phyloP scores from a whole-genome alignment of 2,888 invertebrate species.

The Ophraella communa region DNA sequence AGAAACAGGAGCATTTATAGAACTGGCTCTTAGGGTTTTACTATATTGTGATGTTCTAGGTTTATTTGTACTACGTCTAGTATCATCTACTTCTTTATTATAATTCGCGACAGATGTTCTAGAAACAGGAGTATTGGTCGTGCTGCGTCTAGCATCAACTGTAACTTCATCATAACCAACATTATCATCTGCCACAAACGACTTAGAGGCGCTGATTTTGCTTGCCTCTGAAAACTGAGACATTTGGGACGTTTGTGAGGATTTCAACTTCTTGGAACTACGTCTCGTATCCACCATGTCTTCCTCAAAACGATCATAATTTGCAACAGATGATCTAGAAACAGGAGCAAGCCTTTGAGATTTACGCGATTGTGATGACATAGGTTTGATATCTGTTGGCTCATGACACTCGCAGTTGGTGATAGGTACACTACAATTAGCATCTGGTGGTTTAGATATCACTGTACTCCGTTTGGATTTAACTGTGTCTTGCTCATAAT shows the following conservation, averaged over 20 bases:
- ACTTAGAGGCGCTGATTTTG: not conserved
- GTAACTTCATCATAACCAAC: not conserved
- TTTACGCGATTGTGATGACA: too few relatives aligned
- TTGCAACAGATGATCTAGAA: too few relatives aligned
- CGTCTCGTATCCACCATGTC: not conserved
- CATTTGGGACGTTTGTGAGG: not conserved
- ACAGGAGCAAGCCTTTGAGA: too few relatives aligned
- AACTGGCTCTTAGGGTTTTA: too few relatives aligned
- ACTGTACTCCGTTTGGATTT: not conserved
- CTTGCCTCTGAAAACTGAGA: not conserved
- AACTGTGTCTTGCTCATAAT: too few relatives aligned
- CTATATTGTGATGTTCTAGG: too few relatives aligned
- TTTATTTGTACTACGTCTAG: not conserved
- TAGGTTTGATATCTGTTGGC: too few relatives aligned
- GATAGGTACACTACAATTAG: not conserved
- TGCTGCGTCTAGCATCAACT: not conserved
- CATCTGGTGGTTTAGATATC: not conserved
- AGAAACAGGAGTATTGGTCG: not conserved
- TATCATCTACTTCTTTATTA: not conserved
- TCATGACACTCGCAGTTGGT: too few relatives aligned
- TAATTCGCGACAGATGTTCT: too few relatives aligned
- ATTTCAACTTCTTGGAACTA: not conserved
- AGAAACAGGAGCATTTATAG: too few relatives aligned
- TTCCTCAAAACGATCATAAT: too few relatives aligned
- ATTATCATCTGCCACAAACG: not conserved